Evolutionary conservation across 2,113 vertebrate genomes (phyloP).

Genomic region (Nothoprocta perdicaria): DNA sequence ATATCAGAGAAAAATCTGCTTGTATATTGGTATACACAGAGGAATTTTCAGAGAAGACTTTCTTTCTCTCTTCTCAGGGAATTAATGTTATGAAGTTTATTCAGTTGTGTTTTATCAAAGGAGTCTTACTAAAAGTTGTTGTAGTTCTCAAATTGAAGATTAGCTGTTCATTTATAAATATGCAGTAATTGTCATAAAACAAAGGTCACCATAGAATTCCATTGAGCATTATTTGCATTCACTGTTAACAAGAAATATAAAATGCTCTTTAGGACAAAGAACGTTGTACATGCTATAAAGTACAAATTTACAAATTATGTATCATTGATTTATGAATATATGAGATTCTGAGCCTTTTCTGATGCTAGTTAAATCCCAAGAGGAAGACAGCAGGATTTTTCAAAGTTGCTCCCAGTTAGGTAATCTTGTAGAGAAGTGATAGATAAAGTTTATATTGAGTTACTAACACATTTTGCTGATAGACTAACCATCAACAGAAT

Average conservation of each 20-base stretch:
- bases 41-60: constrained; percentile 59
- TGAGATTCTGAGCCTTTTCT: constrained; percentile 19
- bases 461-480: not conserved
- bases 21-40: constrained; percentile 45
- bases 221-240: constrained; percentile 68
- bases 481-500: not conserved
- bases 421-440: not conserved
- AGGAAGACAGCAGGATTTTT: constrained; percentile 8
- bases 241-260: constrained; percentile 67
- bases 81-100: constrained; percentile 71
- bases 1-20: constrained; percentile 38
- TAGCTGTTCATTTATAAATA: constrained; percentile 65
- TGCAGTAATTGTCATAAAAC: constrained; percentile 67
- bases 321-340: constrained; percentile 45
- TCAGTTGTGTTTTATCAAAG: constrained; percentile 71
- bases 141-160: constrained; percentile 57
- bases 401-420: not conserved
- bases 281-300: constrained; percentile 51
- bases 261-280: constrained; percentile 41
- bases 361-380: constrained; percentile 17
- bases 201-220: constrained; percentile 70
- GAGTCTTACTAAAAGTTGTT: constrained; percentile 63
- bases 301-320: constrained; percentile 60
- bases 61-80: constrained; percentile 54
- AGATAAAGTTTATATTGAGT: constrained; percentile 4